These are phyloP conservation scores for Limosa lapponica DNA, from an alignment of 2,797 vertebrate genomes.

Conservation along the genomic window DNA sequence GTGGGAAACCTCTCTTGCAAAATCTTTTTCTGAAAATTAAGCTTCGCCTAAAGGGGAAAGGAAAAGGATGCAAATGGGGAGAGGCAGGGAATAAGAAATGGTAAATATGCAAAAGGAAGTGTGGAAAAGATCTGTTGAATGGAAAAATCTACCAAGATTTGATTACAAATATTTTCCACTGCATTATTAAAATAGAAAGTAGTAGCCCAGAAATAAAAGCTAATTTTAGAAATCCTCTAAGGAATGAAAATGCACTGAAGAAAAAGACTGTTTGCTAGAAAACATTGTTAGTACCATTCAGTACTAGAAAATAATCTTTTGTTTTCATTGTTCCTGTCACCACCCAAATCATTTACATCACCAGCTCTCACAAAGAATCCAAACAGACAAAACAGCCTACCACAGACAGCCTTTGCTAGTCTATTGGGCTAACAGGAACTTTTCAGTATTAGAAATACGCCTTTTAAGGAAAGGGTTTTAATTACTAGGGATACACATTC, in stretches of 20 bases:
- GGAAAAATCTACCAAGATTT: not conserved
- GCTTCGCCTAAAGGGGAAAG: not conserved
- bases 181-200: not conserved
- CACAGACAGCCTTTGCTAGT: not conserved
- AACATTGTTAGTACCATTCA: constrained; percentile 30
- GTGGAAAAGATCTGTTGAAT: not conserved
- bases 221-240: not conserved
- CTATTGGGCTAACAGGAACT: not conserved
- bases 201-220: not conserved
- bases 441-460: not conserved
- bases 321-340: constrained; percentile 28
- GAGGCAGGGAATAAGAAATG: not conserved
- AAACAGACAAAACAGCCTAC: not conserved
- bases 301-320: constrained; percentile 27
- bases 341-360: constrained; percentile 11
- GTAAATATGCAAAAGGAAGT: not conserved
- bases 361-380: not conserved
- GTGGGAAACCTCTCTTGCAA: not conserved
- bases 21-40: not conserved
- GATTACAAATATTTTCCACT: not conserved
- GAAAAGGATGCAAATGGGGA: not conserved
- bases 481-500: not conserved
- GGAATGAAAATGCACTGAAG: not conserved
- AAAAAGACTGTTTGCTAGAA: constrained; percentile 3
- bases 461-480: not conserved